A percentile compares a stretch with the other conserved stretches of the same genome.
phyloP scores from a whole-genome alignment of 2,888 invertebrate genomes.

The Thalpophila matura region DNA sequence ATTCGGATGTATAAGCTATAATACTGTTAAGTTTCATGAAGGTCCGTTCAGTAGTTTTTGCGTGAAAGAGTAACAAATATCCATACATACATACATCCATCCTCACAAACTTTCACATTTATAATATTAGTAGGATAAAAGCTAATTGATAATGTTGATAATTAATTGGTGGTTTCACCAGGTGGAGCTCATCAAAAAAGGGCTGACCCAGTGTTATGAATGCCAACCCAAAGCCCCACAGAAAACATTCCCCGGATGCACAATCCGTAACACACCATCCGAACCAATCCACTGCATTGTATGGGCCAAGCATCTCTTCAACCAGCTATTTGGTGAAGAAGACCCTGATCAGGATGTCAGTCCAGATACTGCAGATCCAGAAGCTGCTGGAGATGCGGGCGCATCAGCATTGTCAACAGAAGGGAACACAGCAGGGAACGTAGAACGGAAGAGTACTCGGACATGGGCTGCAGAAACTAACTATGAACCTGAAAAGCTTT shows the following conservation, averaged over 20 bases:
- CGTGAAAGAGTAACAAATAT: too few species aligned
- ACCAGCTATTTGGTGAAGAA: constrained; percentile 99
- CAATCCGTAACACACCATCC: constrained; percentile 99
- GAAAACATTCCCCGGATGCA: constrained; percentile 99
- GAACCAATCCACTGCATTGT: constrained; percentile 99
- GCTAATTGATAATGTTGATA: too few species aligned
- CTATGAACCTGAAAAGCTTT: constrained; percentile 96
- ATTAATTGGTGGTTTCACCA: constrained; percentile 55
- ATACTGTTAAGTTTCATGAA: too few species aligned
- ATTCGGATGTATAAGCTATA: too few species aligned
- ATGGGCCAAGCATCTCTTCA: constrained; percentile 99
- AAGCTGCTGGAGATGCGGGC: constrained; percentile 94
- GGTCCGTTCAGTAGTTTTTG: too few species aligned
- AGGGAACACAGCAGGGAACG: constrained; percentile 87
- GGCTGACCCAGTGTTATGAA: constrained; percentile 98
- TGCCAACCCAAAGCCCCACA: constrained; percentile 97
- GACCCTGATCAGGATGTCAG: constrained; percentile 99
- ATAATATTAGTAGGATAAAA: too few species aligned
- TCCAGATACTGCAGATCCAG: constrained; percentile 99
- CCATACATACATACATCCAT: too few species aligned
- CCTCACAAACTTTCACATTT: too few species aligned
- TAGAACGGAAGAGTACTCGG: constrained; percentile 94
- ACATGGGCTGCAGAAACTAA: constrained; percentile 96
- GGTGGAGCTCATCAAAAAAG: constrained; percentile 96
- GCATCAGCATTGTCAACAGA: constrained; percentile 89